Evolutionary conservation across 2,797 vertebrate species (phyloP), one percentile per base, ranked within the genome.

Genomic region (Onychomys arenicola): DNA sequence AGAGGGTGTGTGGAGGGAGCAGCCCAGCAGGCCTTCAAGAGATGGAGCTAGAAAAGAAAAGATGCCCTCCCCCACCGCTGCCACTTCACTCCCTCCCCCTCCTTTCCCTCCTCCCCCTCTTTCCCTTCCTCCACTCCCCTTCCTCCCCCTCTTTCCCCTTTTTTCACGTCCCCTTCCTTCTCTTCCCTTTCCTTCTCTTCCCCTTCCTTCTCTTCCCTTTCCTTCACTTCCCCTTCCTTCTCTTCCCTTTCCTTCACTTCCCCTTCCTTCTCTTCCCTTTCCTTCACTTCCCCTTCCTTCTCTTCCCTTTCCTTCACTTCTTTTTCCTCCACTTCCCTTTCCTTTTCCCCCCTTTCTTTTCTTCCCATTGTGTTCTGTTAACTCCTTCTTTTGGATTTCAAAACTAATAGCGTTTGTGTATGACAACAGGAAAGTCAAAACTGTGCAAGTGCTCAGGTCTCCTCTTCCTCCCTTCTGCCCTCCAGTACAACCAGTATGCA

Each of bases 41-140:
- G 21, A 25, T 21, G 0, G 0, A 1, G 8, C 0, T 5, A 32
- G 2, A 52, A 5, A 8, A 2, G 17, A 52, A 65, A 75, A 5
- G 19, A 9, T 6, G 2, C 63, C 65, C 29, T 7, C 25, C 40
- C 52, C 46, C 46, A 46, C 23, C 23, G 2, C 2, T 63, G 65
- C 67, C 52, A 8, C 16, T 63, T 90, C 32, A 2, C 40, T 73
- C 77, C 88, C 40, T 29, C 14, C n/a, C 11, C 6, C 37, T n/a
- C 5, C 7, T 16, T 8, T 8, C 46, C 46, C 9, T 6, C 46
- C 46, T 46, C 46, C 46, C 46, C 46, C 9, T 46, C 46, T n/a
- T n/a, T n/a, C 46, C 46, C 46, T 46, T 46, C 46, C 46, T 46
- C 9, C 46, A 46, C 46, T 46, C 46, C 46, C 46, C 46, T 46